These are phyloP conservation scores for Hyalella azteca DNA, from an alignment of 2,888 invertebrate species.

Conservation along the genomic window DNA sequence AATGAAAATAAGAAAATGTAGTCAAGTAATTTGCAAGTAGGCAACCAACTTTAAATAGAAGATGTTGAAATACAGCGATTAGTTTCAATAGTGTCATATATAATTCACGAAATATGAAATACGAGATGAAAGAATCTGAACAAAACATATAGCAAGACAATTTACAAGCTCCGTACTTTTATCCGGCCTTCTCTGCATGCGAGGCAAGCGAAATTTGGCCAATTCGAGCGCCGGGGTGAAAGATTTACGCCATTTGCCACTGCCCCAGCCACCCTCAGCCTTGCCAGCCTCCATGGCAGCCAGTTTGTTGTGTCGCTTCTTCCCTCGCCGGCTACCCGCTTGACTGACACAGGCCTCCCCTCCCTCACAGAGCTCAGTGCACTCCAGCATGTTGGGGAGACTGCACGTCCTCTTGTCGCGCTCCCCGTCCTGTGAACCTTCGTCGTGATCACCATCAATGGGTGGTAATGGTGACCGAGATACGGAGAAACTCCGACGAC, in stretches of 20 bases:
- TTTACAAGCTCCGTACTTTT: conserved; percentile 49
- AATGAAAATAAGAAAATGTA: too few relatives aligned
- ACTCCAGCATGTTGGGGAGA: conserved; percentile 79
- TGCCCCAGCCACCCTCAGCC: not conserved
- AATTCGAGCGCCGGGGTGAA: conserved; percentile 48
- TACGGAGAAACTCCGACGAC: conserved; percentile 67
- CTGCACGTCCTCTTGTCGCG: conserved; percentile 72
- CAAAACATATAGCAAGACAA: too few relatives aligned
- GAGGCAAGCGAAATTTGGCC: conserved; percentile 46
- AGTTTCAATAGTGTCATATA: not conserved
- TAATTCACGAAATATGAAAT: too few relatives aligned
- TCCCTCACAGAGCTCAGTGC: conserved; percentile 14
- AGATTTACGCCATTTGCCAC: conserved; percentile 42
- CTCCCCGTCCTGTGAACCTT: conserved; percentile 58
- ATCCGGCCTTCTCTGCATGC: conserved; percentile 44
- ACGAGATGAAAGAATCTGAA: too few relatives aligned
- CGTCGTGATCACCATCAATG: conserved; percentile 61
- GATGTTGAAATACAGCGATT: too few relatives aligned
- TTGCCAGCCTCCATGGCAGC: conserved; percentile 28
- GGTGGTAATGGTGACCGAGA: conserved; percentile 61
- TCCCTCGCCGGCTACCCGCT: not conserved
- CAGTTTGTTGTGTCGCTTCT: conserved; percentile 39
- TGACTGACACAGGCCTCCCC: not conserved
- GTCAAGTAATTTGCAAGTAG: too few relatives aligned
- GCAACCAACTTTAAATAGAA: too few relatives aligned